Evolutionary conservation across 2,113 vertebrate genomes (phyloP).

Genomic region (Hypocryptadius cinnamomeus): DNA sequence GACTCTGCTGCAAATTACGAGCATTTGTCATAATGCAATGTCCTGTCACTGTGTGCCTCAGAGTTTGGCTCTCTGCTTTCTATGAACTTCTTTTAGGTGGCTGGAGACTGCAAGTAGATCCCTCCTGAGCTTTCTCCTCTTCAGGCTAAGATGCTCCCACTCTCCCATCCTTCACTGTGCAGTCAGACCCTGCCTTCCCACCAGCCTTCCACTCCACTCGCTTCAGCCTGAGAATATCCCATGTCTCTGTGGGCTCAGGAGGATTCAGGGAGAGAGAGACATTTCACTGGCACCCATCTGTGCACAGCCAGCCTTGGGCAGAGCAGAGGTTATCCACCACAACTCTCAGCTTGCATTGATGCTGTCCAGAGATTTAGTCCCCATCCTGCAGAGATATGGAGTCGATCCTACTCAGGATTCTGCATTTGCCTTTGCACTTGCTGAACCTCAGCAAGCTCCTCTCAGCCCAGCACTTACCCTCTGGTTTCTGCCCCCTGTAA

Average conservation of each 20-base stretch:
- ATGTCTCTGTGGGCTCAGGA: not conserved
- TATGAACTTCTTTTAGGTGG: not conserved
- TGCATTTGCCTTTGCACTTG: not conserved
- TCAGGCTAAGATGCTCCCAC: not conserved
- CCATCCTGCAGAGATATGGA: not conserved
- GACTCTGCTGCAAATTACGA: not conserved
- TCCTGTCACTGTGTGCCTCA: not conserved
- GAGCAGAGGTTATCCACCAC: not conserved
- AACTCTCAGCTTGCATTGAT: not conserved
- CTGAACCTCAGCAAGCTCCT: not conserved
- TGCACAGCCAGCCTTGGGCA: not conserved
- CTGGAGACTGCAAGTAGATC: not conserved
- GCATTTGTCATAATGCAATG: not conserved
- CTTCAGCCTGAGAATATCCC: not conserved
- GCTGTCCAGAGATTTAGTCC: not conserved
- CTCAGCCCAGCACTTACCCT: not conserved
- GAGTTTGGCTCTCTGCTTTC: not conserved
- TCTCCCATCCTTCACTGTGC: rapidly evolving
- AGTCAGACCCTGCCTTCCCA: not conserved
- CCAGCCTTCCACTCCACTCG: rapidly evolving
- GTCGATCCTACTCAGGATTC: not conserved
- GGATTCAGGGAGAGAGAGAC: not conserved
- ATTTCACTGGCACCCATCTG: not conserved
- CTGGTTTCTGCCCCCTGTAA: not conserved
- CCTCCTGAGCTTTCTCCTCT: not conserved